phyloP scores from a whole-genome alignment of 1,140 invertebrate genomes.

The Periplaneta americana region DNA sequence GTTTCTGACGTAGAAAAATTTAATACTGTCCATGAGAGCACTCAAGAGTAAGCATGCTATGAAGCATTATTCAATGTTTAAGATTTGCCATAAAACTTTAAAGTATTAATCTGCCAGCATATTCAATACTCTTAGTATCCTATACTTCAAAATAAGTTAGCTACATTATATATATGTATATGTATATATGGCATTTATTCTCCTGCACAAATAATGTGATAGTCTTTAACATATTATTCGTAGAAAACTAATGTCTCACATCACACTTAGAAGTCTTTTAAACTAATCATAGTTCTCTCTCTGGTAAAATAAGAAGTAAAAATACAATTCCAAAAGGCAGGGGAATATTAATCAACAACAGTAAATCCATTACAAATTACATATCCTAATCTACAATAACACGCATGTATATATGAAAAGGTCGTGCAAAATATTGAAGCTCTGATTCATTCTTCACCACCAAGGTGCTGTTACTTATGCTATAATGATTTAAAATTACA shows the following conservation, averaged over 20 bases:
- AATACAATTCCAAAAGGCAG: neutral
- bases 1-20: too few relatives aligned
- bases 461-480: neutral
- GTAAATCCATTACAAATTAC: neutral
- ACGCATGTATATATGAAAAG: neutral
- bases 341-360: neutral
- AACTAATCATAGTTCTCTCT: neutral
- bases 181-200: neutral
- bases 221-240: neutral
- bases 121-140: neutral
- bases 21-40: neutral
- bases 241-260: neutral
- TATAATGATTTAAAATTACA: neutral
- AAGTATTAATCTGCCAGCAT: neutral
- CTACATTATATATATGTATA: neutral
- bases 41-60: neutral
- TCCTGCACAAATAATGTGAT: neutral
- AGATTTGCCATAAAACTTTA: neutral
- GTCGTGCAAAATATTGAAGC: neutral
- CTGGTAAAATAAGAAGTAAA: neutral
- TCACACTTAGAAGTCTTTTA: neutral
- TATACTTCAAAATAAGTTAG: neutral
- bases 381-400: neutral
- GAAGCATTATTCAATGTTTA: neutral
- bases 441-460: neutral